These are phyloP conservation scores for Gephyroberyx darwinii DNA, from an alignment of 2,797 vertebrate species.

Conservation along the genomic window DNA sequence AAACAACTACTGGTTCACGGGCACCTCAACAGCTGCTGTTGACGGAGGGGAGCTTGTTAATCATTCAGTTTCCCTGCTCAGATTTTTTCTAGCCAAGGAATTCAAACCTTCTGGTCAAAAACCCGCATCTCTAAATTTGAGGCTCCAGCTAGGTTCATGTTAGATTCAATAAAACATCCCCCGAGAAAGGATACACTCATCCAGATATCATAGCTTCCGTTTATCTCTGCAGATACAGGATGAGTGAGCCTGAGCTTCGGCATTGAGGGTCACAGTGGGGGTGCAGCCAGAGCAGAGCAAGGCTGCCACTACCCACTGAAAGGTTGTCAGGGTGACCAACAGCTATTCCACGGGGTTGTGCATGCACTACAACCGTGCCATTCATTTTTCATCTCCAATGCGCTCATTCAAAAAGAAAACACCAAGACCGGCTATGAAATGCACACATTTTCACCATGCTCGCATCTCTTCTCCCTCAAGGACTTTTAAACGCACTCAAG, in stretches of 20 bases:
- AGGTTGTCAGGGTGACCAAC: slow-evolving; percentile 43
- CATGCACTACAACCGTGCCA: slow-evolving; percentile 17
- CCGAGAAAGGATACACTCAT: slow-evolving; percentile 24
- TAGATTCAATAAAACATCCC: slow-evolving; percentile 6
- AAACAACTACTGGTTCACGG: neutral
- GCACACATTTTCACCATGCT: slow-evolving; percentile 15
- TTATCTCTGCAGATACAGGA: slow-evolving; percentile 39
- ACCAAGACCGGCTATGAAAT: slow-evolving; percentile 10
- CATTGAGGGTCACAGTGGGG: slow-evolving; percentile 50
- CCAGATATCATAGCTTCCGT: slow-evolving; percentile 12
- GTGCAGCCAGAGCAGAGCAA: slow-evolving; percentile 37
- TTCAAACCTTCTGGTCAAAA: too few relatives aligned
- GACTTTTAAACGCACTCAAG: slow-evolving; percentile 58
- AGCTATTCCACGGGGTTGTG: slow-evolving; percentile 9
- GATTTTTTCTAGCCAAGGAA: too few relatives aligned
- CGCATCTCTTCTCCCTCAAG: slow-evolving; percentile 36
- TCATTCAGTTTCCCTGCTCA: too few relatives aligned
- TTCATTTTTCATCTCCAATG: slow-evolving; percentile 10
- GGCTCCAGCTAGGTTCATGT: neutral
- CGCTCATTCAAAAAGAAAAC: slow-evolving; percentile 4
- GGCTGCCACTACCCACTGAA: slow-evolving; percentile 39
- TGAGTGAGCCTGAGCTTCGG: slow-evolving; percentile 42
- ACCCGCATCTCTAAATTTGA: too few relatives aligned
- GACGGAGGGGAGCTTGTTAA: too few relatives aligned
- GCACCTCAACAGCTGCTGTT: too few relatives aligned